Evolutionary conservation across 2,113 vertebrate genomes (phyloP).

Genomic region (Uria aalge): DNA sequence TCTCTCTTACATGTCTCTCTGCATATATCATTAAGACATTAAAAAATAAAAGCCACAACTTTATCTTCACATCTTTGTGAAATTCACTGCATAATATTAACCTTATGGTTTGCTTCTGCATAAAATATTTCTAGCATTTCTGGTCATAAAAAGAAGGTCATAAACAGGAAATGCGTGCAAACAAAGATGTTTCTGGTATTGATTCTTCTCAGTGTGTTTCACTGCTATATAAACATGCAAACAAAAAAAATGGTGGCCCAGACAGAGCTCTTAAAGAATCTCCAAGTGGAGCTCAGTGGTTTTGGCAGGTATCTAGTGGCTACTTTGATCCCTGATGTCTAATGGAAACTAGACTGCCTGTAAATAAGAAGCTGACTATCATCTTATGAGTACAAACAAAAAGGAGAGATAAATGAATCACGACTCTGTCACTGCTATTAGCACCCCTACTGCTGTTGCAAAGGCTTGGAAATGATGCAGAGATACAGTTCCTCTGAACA

Average conservation of each 20-base stretch:
- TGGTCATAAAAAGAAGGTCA: background rate
- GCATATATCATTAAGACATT: background rate
- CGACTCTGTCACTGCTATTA: background rate
- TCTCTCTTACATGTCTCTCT: background rate
- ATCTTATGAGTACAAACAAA: background rate
- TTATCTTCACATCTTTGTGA: background rate
- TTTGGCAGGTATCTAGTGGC: background rate
- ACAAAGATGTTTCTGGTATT: background rate
- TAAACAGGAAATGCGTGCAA: background rate
- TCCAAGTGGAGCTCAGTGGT: background rate
- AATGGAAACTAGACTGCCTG: background rate
- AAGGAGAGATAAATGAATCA: background rate
- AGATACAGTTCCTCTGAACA: background rate
- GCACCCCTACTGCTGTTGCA: background rate
- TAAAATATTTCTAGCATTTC: background rate
- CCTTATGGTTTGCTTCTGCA: background rate
- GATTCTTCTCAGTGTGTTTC: background rate
- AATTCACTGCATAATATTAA: background rate
- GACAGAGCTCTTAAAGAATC: background rate
- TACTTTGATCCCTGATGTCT: background rate
- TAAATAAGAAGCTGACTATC: background rate
- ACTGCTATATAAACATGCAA: background rate
- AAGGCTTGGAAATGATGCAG: background rate
- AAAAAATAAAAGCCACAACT: background rate
- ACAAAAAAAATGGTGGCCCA: background rate